Conservation (phyloP, 2,888 invertebrate species). For the Spialia ferax region DNA sequence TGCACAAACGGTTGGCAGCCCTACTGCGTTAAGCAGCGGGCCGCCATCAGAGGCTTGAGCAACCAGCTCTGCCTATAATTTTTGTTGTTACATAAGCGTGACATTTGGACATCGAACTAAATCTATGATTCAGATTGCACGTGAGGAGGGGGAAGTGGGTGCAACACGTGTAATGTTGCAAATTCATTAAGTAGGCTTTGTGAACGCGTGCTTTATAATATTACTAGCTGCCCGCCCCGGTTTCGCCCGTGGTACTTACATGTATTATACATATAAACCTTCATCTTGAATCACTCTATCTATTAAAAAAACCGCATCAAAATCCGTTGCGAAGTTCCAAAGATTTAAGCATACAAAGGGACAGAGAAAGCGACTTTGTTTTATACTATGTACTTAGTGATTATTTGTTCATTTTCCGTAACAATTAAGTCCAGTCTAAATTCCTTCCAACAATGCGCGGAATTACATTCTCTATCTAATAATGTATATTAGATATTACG, state of each 20-base stretch:
- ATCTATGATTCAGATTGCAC: constrained; percentile 33
- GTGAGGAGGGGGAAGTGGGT: constrained; percentile 7
- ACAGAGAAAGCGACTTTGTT: too few species aligned
- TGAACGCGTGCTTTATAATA: constrained; percentile 15
- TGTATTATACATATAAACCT: too few species aligned
- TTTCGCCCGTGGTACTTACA: too few species aligned
- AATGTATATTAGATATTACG: constrained; percentile 23
- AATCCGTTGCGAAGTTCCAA: too few species aligned
- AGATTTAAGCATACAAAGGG: too few species aligned
- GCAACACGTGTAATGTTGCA: constrained; percentile 8
- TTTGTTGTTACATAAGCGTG: constrained; percentile 50
- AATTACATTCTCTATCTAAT: constrained; percentile 32
- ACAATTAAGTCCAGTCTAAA: too few species aligned
- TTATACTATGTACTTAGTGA: too few species aligned
- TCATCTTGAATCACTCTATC: too few species aligned
- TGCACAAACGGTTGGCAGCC: background rate
- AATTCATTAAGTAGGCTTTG: constrained; percentile 10
- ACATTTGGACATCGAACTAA: constrained; percentile 39
- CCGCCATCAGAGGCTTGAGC: constrained; percentile 51
- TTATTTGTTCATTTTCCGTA: too few species aligned
- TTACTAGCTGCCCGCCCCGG: too few species aligned
- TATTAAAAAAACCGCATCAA: too few species aligned
- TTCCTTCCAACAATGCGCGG: constrained; percentile 28
- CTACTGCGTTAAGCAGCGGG: constrained; percentile 49
- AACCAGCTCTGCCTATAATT: constrained; percentile 55